phyloP scores from a whole-genome alignment of 2,888 invertebrate genomes.

The Dorcus parallelipipedus region DNA sequence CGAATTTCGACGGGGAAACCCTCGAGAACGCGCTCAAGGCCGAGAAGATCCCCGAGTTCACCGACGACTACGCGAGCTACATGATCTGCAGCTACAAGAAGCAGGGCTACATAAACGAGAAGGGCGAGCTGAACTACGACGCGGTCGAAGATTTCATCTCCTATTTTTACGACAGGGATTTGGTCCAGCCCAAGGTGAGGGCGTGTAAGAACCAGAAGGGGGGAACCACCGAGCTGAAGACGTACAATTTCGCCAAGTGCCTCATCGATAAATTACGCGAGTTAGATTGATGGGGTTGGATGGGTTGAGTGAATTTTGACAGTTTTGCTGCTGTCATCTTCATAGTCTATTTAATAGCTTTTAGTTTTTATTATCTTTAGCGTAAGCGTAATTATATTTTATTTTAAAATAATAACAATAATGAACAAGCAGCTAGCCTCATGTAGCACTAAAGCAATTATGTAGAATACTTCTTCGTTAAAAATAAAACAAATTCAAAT shows the following conservation, averaged over 20 bases:
- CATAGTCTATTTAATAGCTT: too few relatives aligned
- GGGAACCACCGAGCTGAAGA: slow-evolving; percentile 1
- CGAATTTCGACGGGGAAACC: background rate
- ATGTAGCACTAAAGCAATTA: too few relatives aligned
- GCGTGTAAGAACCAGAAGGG: slow-evolving; percentile 5
- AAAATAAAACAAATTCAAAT: too few relatives aligned
- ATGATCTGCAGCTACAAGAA: slow-evolving; percentile 13
- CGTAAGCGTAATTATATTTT: background rate
- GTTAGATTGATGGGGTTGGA: background rate
- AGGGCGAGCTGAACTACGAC: slow-evolving; percentile 3
- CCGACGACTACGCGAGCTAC: slow-evolving; percentile 2
- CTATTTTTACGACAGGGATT: background rate
- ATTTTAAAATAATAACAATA: background rate
- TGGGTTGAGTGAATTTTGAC: too few relatives aligned
- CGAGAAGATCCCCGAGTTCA: background rate
- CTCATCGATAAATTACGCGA: slow-evolving; percentile 5
- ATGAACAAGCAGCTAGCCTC: background rate
- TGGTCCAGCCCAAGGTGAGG: background rate
- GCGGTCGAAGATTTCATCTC: slow-evolving; percentile 7
- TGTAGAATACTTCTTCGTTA: too few relatives aligned
- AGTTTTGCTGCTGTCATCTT: too few relatives aligned
- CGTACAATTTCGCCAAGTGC: slow-evolving; percentile 9
- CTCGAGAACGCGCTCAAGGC: background rate
- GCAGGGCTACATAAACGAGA: slow-evolving; percentile 10
- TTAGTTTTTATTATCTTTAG: too few relatives aligned